Base-by-base conservation (phyloP, 1,140 invertebrate genomes). In the Drosophila guanche region DNA sequence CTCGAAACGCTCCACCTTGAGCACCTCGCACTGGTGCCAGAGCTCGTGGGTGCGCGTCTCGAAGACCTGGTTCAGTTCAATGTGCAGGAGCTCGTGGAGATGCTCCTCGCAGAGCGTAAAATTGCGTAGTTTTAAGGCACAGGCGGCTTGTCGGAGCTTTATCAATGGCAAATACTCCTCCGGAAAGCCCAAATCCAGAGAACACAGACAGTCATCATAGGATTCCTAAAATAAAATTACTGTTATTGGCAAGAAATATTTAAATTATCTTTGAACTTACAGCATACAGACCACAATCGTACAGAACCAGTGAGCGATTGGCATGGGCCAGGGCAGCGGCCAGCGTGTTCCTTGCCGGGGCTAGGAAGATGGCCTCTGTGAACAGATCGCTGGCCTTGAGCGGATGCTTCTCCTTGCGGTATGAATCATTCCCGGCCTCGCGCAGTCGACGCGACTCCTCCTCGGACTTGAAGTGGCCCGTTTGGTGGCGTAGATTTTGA, bases 101-200 rank as follows among this genome's bases (percentile, higher is more conserved):
- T 85, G 80, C 62, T 79, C 71, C 62, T 85, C 80, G 61, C 80
- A 85, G 52, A 85, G 68, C 51, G 61, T 57, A 69, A 85, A 85
- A 62, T 85, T 85, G 50, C 80, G 80, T 60, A 85, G 43, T 79
- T 85, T 85, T 85, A 85, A 85, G 80, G 80, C 80, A 85, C 80
- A 85, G 62, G 80, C 72, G 80, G 80, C 80, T 85, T 85, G 80
- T 51, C 80, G 80, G 67, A 85, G 67, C 76, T 85, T 85, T 61
- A 85, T 83, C 60, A 85, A 63, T 54, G 80, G 66, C 58, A 78
- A 70, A 59, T 79, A 85, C 46, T 85, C 80, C 57, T 85, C 80
- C 48, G 80, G 80, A 70, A 81, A 85, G 57, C 80, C 80, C 46
- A 85, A 56, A 43, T 85, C 80, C 60, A 85, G 61, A 23, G 80